A percentile compares a stretch with the other conserved stretches of the same genome.
phyloP scores from a whole-genome alignment of 2,888 invertebrate species.

The Lepidocyrtoides sp. region DNA sequence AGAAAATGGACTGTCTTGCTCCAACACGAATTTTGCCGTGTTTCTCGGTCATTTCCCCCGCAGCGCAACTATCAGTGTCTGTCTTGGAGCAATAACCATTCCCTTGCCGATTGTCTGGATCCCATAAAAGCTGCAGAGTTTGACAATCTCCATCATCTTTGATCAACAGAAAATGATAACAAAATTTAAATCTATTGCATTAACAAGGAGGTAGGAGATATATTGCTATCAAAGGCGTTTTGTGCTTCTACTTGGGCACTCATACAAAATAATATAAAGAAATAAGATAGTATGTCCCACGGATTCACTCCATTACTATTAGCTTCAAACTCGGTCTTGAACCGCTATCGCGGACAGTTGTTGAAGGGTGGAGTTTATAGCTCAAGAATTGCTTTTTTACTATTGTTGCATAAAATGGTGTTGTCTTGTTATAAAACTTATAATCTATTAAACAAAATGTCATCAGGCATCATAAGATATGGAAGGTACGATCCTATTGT shows the following conservation, averaged over 20 bases:
- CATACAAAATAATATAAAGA: not conserved
- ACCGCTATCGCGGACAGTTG: too few species aligned
- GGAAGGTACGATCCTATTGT: too few species aligned
- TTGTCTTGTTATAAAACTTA: not conserved
- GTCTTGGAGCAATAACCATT: constrained; percentile 86
- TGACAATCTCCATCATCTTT: constrained; percentile 89
- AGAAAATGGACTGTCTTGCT: constrained; percentile 85
- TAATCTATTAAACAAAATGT: not conserved
- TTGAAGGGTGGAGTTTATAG: not conserved
- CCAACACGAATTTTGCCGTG: constrained; percentile 90
- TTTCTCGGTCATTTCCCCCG: constrained; percentile 92
- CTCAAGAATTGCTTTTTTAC: too few species aligned
- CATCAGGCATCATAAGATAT: constrained; percentile 1
- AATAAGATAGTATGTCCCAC: too few species aligned
- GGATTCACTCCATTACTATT: too few species aligned
- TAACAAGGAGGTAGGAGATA: not conserved
- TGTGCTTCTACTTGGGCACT: not conserved
- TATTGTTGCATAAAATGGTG: not conserved
- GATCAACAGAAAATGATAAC: constrained; percentile 8
- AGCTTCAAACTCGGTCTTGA: too few species aligned
- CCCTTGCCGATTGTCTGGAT: constrained; percentile 90
- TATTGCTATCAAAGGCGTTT: not conserved
- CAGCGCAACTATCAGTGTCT: constrained; percentile 86
- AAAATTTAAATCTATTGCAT: constrained; percentile 50
- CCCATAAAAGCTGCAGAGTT: constrained; percentile 94